Conservation (phyloP, 1,140 invertebrate species). For the Chironomus tepperi region DNA sequence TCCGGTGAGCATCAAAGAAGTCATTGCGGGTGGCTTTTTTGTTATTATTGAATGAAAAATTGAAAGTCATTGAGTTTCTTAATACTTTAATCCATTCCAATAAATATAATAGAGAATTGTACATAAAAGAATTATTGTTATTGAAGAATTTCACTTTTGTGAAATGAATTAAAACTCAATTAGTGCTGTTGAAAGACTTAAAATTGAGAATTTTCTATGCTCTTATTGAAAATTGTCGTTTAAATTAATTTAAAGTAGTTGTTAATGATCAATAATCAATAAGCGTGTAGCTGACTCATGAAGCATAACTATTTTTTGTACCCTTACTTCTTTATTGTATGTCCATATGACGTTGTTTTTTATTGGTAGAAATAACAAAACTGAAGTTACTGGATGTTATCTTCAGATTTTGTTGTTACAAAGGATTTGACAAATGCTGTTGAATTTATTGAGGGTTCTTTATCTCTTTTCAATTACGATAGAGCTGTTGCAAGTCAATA, state of each 20-base stretch:
- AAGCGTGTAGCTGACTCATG: neutral
- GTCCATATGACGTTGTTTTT: neutral
- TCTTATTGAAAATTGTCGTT: neutral
- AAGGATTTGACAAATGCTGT: neutral
- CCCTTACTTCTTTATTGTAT: neutral
- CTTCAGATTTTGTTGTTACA: neutral
- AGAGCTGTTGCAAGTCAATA: too few species aligned
- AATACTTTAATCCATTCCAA: too few species aligned
- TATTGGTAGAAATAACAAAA: neutral
- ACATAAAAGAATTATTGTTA: too few species aligned
- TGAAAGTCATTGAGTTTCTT: neutral
- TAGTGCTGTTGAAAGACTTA: neutral
- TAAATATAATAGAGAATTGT: too few species aligned
- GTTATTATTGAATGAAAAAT: neutral
- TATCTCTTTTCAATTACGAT: neutral
- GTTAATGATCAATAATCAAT: neutral
- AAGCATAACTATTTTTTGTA: neutral
- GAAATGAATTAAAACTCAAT: neutral
- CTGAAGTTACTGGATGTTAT: neutral
- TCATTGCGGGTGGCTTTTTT: neutral
- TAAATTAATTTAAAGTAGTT: constrained; percentile 10
- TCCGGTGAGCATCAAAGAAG: neutral
- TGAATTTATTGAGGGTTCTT: neutral
- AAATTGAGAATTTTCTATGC: neutral
- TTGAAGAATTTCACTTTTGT: neutral